phyloP scores from a whole-genome alignment of 2,113 vertebrate species.

The Dicentrarchus labrax region DNA sequence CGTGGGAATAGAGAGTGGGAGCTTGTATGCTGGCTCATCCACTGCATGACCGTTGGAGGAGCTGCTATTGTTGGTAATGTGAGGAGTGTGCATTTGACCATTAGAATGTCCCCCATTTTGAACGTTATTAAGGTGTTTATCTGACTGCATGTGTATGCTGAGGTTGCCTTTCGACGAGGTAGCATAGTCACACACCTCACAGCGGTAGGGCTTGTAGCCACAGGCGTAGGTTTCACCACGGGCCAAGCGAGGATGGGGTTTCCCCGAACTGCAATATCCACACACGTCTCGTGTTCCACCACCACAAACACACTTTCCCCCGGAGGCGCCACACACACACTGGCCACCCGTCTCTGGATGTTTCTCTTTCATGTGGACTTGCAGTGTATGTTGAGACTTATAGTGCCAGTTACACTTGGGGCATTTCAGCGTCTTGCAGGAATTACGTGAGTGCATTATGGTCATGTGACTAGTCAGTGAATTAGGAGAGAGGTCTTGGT shows the following conservation, averaged over 20 bases:
- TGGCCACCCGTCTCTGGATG: conserved; percentile 93
- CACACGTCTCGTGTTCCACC: conserved; percentile 83
- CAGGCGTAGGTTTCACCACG: conserved; percentile 99
- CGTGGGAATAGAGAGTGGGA: conserved; percentile 66
- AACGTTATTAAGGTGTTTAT: conserved; percentile 99
- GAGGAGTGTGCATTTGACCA: conserved; percentile 71
- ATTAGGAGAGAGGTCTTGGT: conserved; percentile 83
- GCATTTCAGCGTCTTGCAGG: conserved; percentile 99
- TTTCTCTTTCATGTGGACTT: conserved; percentile 99
- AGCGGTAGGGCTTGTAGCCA: conserved; percentile 99
- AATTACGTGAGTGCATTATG: conserved; percentile 99
- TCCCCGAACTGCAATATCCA: conserved; percentile 93
- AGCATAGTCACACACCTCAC: conserved; percentile 99
- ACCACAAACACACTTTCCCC: conserved; percentile 81
- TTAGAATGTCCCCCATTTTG: conserved; percentile 90
- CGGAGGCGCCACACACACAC: conserved; percentile 74
- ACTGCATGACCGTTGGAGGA: conserved; percentile 60
- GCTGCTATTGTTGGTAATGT: conserved; percentile 70
- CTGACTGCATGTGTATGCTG: conserved; percentile 99
- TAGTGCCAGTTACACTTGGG: conserved; percentile 99
- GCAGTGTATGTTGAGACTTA: conserved; percentile 99
- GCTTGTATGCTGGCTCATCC: conserved; percentile 75
- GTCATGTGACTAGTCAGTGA: conserved; percentile 96
- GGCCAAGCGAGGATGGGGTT: conserved; percentile 95
- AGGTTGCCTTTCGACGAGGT: conserved; percentile 99